Evolutionary conservation across 2,888 invertebrate species (phyloP).

Genomic region (Alviniconcha strummeri): DNA sequence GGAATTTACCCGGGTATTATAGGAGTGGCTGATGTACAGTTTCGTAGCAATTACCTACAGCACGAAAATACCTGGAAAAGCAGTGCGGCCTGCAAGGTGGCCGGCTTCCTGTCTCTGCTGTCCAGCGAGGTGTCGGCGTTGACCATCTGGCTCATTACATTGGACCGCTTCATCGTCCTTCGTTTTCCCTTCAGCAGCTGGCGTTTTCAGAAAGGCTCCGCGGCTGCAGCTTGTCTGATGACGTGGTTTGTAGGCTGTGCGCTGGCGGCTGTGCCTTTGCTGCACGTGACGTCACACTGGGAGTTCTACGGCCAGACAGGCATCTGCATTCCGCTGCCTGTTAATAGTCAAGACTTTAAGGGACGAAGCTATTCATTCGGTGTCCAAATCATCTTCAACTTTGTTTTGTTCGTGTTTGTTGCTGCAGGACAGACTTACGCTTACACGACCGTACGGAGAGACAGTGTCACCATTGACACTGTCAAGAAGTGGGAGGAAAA

Average conservation of each 20-base stretch:
- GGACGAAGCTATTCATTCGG: neutral
- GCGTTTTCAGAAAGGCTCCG: neutral
- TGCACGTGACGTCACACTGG: neutral
- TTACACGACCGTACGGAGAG: neutral
- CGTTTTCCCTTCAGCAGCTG: neutral
- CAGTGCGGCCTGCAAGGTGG: neutral
- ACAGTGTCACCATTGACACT: neutral
- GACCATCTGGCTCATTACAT: slow-evolving; percentile 11
- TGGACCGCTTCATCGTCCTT: slow-evolving; percentile 17
- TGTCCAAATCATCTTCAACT: neutral
- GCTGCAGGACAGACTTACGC: neutral
- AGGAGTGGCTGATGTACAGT: neutral
- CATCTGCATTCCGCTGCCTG: slow-evolving; percentile 14
- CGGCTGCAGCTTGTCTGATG: neutral
- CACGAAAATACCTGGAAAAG: neutral
- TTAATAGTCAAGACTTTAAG: neutral
- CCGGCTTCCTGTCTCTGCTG: neutral
- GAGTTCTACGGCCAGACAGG: slow-evolving; percentile 11
- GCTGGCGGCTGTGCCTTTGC: neutral
- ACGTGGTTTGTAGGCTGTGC: neutral
- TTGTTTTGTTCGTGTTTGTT: neutral
- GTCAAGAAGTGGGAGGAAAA: neutral
- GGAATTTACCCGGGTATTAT: neutral
- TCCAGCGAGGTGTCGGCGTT: slow-evolving; percentile 17
- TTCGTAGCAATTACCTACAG: neutral